Evolutionary conservation across 30 jellyfish, hydroid and myxozoan species (phyloP), one percentile per base, ranked within the genome.

Genomic region (Turritopsis dohrnii): DNA sequence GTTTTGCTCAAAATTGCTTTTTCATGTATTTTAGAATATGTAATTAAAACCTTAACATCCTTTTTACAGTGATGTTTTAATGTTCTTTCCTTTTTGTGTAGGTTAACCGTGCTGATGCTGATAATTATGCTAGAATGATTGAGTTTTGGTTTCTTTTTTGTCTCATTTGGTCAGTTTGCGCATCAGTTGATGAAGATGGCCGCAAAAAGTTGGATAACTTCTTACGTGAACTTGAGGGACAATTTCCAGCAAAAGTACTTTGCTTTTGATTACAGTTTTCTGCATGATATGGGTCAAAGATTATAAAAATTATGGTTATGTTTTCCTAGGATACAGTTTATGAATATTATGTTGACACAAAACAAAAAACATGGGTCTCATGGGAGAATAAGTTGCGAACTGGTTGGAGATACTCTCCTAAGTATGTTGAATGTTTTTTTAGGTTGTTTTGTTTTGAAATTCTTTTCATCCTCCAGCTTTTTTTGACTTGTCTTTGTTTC

Each of bases 101-200:
- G 99, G 97, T 94, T 72, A 71, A 87, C 54, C 69, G 79, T 52
- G 27, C 52, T 28, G 97, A 94, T 89, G 83, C 88, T 16, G 97
- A 94, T 24, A 89, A 85, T 84, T 94, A 80, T 87, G 76, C 89
- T 21, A 89, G 95, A 18, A 94, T 94, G 99, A 94, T 89, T 82
- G 99, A 89, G 77, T 88, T 89, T 21, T 94, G 99, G 99, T 94
- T 94, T 65, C 65, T 88, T 85, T 94, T 94, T 72, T 94, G 94
- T 53, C 86, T 94, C 76, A 94, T 94, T 60, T 94, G 99, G 99
- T 87, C 99, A 9, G 88, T 94, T 21, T 94, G 99, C 83, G 99
- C 97, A 16, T 89, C 99, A 25, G 97, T 88, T 0, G 99, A 94
- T 76, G 99, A 94, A 74, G 97, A 94, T 16, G 84, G 99, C 71